phyloP scores from a whole-genome alignment of 2,888 invertebrate species.

The Antheraea yamamai region DNA sequence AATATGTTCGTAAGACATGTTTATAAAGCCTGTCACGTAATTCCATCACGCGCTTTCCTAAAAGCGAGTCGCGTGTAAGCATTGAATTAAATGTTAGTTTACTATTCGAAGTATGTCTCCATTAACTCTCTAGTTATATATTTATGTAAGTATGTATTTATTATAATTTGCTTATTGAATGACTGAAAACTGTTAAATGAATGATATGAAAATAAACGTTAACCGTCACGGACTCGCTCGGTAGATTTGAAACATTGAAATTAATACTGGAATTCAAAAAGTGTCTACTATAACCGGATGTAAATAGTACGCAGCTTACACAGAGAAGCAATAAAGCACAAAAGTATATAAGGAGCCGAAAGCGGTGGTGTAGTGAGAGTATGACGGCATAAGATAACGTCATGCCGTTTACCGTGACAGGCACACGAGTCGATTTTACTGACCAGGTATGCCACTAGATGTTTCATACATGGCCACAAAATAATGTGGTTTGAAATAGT shows the following conservation, averaged over 20 bases:
- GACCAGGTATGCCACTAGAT: too few species aligned
- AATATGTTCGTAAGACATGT: slow-evolving; percentile 10
- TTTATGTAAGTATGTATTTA: not conserved
- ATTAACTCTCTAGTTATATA: not conserved
- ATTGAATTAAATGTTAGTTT: slow-evolving; percentile 16
- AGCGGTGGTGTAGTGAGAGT: too few species aligned
- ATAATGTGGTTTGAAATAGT: not conserved
- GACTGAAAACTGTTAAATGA: too few species aligned
- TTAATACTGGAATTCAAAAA: too few species aligned
- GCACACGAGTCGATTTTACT: too few species aligned
- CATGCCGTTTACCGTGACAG: too few species aligned
- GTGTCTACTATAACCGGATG: too few species aligned
- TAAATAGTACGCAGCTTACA: too few species aligned
- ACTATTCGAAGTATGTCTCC: slow-evolving; percentile 2
- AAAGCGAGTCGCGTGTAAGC: slow-evolving; percentile 15
- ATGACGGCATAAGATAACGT: too few species aligned
- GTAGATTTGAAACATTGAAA: too few species aligned
- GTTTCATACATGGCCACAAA: not conserved
- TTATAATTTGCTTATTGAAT: not conserved
- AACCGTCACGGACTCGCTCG: not conserved
- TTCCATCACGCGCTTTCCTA: slow-evolving; percentile 18
- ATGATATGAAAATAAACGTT: not conserved
- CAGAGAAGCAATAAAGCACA: too few species aligned
- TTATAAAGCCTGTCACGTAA: slow-evolving; percentile 23
- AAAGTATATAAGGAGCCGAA: too few species aligned